Base-by-base conservation (phyloP, 2,797 vertebrate species). In the Schizothorax lantsangensis region DNA sequence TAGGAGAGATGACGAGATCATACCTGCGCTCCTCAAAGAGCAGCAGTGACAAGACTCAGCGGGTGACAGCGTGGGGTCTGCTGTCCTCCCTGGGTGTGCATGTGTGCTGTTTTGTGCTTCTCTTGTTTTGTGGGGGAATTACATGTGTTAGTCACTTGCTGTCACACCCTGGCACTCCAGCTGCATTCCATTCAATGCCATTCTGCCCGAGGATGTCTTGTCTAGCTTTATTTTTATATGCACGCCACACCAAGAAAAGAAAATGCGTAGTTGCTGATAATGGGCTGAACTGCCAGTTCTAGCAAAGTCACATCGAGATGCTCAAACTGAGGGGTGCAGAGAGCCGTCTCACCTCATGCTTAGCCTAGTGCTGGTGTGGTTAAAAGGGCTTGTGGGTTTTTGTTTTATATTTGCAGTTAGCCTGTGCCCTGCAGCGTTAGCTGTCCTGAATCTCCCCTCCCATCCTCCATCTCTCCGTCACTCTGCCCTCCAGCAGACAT, bases 371-470 rank as follows among this genome's bases (percentile, higher is more conserved):
- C 72, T 75, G 3, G 64, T 66, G 69, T 45, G 72, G 26, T 33
- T 83, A 8, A 75, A 75, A 75, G 68, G 21, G 36, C 71, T 83
- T 47, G 81, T 62, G 71, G 38, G 14, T 72, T 84, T 77, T 10
- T 2, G 26, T 83, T 69, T 78, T 78, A n/a, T 54, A 74, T 66
- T 30, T 64, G 47, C 15, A 57, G 64, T 79, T 40, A 71, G 52
- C 40, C n/a, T 5, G 26, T 64, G 36, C 71, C 87, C 59, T 62
- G 33, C 36, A 82, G 72, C 23, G 19, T 49, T 83, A 52, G 68
- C 52, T 72, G 79, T 88, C 84, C 84, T 85, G 83, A 88, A 85
- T 88, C 79, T 77, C 36, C 15, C 52, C 38, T 81, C 59, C 79
- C 40, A 66, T 84, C 23, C 71, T 73, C 78, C 57, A 68, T 68